Conservation (phyloP, 2,113 vertebrate species). For the Guaruba guarouba region DNA sequence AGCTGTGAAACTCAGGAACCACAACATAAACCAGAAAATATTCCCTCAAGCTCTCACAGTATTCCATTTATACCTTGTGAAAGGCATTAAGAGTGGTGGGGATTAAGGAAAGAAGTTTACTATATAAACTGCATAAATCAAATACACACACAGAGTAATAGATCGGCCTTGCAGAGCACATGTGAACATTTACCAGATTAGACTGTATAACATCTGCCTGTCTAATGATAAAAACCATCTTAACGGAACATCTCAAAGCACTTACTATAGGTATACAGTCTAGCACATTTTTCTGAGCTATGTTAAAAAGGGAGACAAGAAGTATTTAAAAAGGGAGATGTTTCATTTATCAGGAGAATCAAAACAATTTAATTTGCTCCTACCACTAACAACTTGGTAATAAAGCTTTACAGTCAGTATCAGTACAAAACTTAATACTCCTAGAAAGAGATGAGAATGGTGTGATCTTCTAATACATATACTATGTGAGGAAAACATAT, state of each 20-base stretch:
- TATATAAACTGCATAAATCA: background rate
- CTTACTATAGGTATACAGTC: background rate
- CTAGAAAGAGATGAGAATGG: background rate
- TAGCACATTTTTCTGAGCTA: background rate
- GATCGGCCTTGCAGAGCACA: background rate
- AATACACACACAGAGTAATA: background rate
- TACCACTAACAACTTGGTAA: background rate
- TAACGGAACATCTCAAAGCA: background rate
- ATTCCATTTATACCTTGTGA: background rate
- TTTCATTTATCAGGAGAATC: background rate
- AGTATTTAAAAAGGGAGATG: background rate
- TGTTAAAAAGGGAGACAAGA: background rate
- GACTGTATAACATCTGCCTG: background rate
- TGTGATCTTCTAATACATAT: background rate
- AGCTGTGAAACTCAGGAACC: background rate
- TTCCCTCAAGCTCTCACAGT: background rate
- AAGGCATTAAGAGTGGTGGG: background rate
- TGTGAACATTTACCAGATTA: background rate
- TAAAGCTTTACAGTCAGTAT: background rate
- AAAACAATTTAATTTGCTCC: background rate
- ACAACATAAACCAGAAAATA: background rate
- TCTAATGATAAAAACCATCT: background rate
- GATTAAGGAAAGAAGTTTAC: background rate
- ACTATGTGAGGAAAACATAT: background rate
- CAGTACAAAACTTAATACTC: background rate